Evolutionary conservation across 2,797 vertebrate genomes (phyloP).

Genomic region (Melanotaenia parkinsoni): DNA sequence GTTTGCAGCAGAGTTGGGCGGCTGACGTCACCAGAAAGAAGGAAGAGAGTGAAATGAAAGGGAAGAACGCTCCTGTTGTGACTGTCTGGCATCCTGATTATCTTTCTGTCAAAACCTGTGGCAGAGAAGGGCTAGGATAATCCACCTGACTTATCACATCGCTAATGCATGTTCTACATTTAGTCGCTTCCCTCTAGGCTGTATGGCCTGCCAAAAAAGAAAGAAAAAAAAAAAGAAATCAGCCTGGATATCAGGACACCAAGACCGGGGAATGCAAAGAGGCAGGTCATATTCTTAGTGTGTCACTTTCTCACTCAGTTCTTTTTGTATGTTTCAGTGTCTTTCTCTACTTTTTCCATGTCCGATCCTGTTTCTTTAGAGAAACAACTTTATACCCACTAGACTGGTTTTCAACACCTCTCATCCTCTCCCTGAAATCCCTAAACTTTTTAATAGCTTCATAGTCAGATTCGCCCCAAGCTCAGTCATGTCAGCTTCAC

Average conservation of each 20-base stretch:
- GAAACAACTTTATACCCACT: conserved; percentile 49
- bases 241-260: conserved; percentile 65
- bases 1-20: conserved; percentile 76
- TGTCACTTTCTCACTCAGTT: conserved; percentile 21
- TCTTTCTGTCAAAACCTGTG: conserved; percentile 45
- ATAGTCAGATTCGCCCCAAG: conserved; percentile 40
- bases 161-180: conserved; percentile 38
- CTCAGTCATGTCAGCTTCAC: conserved; percentile 17
- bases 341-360: conserved; percentile 33
- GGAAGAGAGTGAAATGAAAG: conserved; percentile 58
- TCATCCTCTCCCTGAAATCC: conserved; percentile 43
- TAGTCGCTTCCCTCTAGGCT: conserved; percentile 31
- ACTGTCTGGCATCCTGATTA: conserved; percentile 58
- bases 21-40: conserved; percentile 75
- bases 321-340: conserved; percentile 15
- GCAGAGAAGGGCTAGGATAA: conserved; percentile 11
- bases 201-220: conserved; percentile 37
- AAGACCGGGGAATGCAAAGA: conserved; percentile 67
- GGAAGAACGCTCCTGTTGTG: conserved; percentile 53
- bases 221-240: neutral
- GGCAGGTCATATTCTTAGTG: conserved; percentile 69
- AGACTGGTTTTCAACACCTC: conserved; percentile 58
- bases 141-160: conserved; percentile 45
- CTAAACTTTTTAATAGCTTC: conserved; percentile 50
- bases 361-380: conserved; percentile 42